phyloP scores from a whole-genome alignment of 2,797 vertebrate species.

The Hirundo rustica region DNA sequence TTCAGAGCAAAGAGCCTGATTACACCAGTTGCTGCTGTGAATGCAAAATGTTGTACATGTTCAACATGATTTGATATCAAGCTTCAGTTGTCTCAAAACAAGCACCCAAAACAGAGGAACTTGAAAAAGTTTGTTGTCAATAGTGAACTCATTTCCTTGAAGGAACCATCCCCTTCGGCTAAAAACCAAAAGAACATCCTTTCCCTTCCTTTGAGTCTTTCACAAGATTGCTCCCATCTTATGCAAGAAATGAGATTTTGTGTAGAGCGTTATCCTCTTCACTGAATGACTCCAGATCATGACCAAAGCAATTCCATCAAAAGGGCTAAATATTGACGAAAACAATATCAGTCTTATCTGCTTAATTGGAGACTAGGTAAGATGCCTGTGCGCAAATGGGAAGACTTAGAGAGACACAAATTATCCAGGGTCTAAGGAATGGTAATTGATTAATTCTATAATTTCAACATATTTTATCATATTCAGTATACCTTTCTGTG shows the following conservation, averaged over 20 bases:
- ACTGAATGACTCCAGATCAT: not conserved
- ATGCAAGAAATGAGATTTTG: not conserved
- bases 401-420: not conserved
- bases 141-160: not conserved
- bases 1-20: not conserved
- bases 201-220: not conserved
- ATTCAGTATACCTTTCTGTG: not conserved
- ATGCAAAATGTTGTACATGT: not conserved
- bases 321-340: not conserved
- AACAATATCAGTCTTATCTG: rapidly evolving
- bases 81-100: not conserved
- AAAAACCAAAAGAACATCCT: not conserved
- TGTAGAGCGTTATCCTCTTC: not conserved
- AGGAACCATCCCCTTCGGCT: not conserved
- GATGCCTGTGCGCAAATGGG: not conserved
- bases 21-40: not conserved
- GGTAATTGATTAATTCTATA: not conserved
- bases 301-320: not conserved
- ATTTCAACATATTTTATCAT: not conserved
- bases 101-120: not conserved
- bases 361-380: not conserved
- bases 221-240: not conserved
- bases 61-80: not conserved
- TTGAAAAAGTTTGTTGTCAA: not conserved
- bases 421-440: not conserved